Conservation (phyloP, 2,888 invertebrate genomes). For the Diachrysia chrysitis region DNA sequence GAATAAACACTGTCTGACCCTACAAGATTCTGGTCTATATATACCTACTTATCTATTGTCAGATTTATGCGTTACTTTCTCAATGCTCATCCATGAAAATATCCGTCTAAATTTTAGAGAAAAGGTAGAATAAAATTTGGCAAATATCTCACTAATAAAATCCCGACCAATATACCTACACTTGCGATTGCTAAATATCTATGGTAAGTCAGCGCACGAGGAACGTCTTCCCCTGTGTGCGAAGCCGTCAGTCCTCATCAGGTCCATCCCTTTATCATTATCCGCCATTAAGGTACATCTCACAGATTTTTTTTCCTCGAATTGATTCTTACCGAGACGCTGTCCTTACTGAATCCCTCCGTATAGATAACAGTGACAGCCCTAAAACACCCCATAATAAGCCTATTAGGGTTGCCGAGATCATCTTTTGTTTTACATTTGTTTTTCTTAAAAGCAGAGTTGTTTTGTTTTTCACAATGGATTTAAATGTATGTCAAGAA, state of each 20-base stretch:
- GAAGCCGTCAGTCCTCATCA: neutral
- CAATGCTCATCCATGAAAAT: too few species aligned
- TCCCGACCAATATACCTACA: neutral
- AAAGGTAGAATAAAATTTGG: too few species aligned
- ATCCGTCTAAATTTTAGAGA: too few species aligned
- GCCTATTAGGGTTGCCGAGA: neutral
- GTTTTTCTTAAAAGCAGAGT: neutral
- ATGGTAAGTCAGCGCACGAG: neutral
- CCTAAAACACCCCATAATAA: neutral
- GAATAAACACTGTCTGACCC: too few species aligned
- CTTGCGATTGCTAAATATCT: neutral
- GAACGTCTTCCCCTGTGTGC: neutral
- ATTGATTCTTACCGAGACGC: neutral
- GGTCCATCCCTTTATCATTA: neutral
- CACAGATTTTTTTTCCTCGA: neutral
- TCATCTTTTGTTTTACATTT: neutral
- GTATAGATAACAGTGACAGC: constrained; percentile 6
- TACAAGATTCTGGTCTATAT: too few species aligned
- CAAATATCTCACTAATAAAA: neutral
- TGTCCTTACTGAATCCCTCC: neutral
- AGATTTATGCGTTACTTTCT: too few species aligned
- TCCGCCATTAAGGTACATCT: neutral
- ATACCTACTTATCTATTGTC: too few species aligned
- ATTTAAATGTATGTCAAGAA: neutral
- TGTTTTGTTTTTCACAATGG: neutral